phyloP scores from a whole-genome alignment of 2,888 invertebrate species.

The Polymixis lichenea region DNA sequence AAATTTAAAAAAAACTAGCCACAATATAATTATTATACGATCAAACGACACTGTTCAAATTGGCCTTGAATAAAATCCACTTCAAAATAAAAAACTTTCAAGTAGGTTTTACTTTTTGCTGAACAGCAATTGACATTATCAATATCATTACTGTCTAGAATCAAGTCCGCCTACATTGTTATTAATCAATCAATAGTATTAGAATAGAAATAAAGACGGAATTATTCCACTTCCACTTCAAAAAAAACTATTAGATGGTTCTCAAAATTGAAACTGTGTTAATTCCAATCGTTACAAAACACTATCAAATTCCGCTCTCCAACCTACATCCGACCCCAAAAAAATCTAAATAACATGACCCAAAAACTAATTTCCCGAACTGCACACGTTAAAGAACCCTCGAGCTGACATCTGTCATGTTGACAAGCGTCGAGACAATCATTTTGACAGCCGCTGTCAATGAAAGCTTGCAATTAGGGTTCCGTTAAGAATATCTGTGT shows the following conservation, averaged over 20 bases:
- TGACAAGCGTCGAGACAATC: conserved; percentile 73
- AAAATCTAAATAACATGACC: conserved; percentile 16
- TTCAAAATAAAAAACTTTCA: conserved; percentile 23
- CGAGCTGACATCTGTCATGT: conserved; percentile 80
- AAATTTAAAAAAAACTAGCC: conserved; percentile 18
- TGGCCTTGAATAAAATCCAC: conserved; percentile 34
- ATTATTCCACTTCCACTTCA: neutral
- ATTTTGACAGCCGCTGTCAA: conserved; percentile 79
- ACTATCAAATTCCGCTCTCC: neutral
- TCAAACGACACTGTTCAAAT: conserved; percentile 18
- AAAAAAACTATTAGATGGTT: neutral
- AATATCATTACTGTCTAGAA: conserved; percentile 14
- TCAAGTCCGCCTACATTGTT: conserved; percentile 8
- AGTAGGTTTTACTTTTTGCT: conserved; percentile 23
- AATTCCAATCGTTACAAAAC: neutral
- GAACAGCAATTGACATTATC: conserved; percentile 25
- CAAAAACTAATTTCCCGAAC: conserved; percentile 46
- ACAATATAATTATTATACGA: conserved; percentile 15
- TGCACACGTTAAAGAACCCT: conserved; percentile 61
- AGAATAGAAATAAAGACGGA: neutral
- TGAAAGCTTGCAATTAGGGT: conserved; percentile 69
- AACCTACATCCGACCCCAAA: conserved; percentile 3
- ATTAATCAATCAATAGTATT: neutral
- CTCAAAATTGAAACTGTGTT: neutral
- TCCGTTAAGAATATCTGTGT: conserved; percentile 63